Base-by-base conservation (phyloP, 1,140 invertebrate genomes). In the Tetramorium alpestre region DNA sequence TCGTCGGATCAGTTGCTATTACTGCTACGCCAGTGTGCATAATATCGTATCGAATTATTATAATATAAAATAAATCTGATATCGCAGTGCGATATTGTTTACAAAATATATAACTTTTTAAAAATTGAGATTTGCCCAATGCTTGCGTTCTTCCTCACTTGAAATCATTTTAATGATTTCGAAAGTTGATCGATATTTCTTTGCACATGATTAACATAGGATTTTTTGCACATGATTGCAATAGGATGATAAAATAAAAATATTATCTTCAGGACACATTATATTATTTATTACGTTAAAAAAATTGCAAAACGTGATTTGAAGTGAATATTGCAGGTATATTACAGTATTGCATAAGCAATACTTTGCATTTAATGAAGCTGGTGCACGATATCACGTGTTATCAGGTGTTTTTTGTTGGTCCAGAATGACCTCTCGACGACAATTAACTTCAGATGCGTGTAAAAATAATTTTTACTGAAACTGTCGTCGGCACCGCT, bases 401-500 rank as follows among this genome's bases (percentile, higher is more conserved):
- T n/a, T n/a, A n/a, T n/a, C n/a, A n/a, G 8, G 6, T 81, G 16
- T n/a, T 80, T 69, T 67, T 33, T 47, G 18, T 38, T 58, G 13
- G 33, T 64, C 18, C 41, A 11, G 8, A 18, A 18, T 60, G 60
- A 11, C 16, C 22, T 8, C 18, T 38, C 7, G 25, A 38, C 54
- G n/a, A 33, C 54, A 2, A 62, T 75, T 60, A 47, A 25, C 56
- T 47, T 4, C 18, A 38, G 11, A 58, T 60, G 44, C 13, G 69
- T 2, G 25, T 84, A 73, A 73, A 84, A 84, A 73, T 84, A 49
- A 84, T 75, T 44, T 51, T 67, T 56, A 56, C 41, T 28, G 25
- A 38, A 73, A 78, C 70, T 62, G 58, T 89, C 80, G 41, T n/a
- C 54, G 67, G 65, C 70, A 86, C 25, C 47, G 64, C 58, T 89